Evolutionary conservation across 2,888 invertebrate genomes (phyloP).

Genomic region (Creontiades dilutus): DNA sequence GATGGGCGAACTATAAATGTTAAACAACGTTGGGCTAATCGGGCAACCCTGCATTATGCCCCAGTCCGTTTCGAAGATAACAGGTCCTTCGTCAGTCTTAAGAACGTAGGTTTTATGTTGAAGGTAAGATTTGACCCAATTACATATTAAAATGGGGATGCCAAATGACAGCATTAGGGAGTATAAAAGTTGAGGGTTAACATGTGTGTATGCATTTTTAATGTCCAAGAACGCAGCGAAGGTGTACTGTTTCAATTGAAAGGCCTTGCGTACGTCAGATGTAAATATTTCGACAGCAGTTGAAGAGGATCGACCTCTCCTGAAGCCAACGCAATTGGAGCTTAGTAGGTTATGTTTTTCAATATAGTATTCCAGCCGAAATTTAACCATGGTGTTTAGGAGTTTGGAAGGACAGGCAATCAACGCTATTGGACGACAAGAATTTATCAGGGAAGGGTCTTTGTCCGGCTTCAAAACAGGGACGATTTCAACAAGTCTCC

Average conservation of each 20-base stretch:
- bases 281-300: background rate
- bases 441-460: background rate
- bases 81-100: background rate
- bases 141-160: background rate
- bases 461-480: background rate
- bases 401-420: background rate
- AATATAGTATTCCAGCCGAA: background rate
- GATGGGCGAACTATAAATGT: background rate
- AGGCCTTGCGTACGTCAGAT: background rate
- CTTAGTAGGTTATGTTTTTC: background rate
- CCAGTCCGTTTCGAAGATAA: background rate
- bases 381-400: background rate
- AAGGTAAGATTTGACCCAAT: background rate
- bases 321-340: background rate
- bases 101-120: background rate
- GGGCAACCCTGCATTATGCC: background rate
- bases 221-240: background rate
- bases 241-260: background rate
- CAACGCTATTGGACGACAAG: background rate
- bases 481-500: background rate
- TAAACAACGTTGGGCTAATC: background rate
- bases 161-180: background rate
- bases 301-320: background rate
- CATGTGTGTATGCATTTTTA: background rate
- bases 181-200: background rate